Evolutionary conservation across 2,113 vertebrate genomes (phyloP).

Genomic region (Pithys albifrons): DNA sequence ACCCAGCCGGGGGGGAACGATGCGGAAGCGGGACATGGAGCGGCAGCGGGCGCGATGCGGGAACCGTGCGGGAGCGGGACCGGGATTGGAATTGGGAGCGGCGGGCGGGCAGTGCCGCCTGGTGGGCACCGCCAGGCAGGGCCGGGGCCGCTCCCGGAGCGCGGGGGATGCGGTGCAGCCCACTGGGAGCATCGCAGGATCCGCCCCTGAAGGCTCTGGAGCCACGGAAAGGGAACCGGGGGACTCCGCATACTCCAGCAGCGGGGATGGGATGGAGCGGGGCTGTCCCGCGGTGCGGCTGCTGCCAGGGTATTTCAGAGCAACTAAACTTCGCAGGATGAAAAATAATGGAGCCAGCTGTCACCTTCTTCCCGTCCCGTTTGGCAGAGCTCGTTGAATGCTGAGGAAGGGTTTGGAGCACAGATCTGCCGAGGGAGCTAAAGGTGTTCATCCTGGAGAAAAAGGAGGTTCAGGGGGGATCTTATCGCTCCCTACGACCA

Average conservation of each 20-base stretch:
- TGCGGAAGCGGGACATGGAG: too few relatives aligned
- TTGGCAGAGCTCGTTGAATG: neutral
- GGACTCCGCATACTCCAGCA: neutral
- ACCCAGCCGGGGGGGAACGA: neutral
- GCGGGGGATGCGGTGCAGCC: neutral
- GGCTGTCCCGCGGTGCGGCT: neutral
- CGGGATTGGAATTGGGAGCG: neutral
- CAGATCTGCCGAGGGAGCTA: neutral
- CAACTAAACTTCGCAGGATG: neutral
- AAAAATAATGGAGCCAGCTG: neutral
- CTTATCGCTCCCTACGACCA: too few relatives aligned
- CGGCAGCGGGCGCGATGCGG: neutral
- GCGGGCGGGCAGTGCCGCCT: neutral
- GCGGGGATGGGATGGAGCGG: neutral
- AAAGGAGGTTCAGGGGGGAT: neutral
- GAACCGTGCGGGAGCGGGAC: neutral
- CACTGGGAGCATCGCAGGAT: neutral
- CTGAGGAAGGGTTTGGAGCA: neutral
- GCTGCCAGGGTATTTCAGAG: neutral
- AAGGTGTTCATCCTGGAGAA: neutral
- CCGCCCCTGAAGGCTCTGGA: neutral
- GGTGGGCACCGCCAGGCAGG: neutral
- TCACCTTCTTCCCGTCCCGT: neutral
- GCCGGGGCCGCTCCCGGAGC: neutral
- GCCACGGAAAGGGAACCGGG: neutral